Evolutionary conservation across 2,113 vertebrate species (phyloP).

Genomic region (Atherinomorus stipes): DNA sequence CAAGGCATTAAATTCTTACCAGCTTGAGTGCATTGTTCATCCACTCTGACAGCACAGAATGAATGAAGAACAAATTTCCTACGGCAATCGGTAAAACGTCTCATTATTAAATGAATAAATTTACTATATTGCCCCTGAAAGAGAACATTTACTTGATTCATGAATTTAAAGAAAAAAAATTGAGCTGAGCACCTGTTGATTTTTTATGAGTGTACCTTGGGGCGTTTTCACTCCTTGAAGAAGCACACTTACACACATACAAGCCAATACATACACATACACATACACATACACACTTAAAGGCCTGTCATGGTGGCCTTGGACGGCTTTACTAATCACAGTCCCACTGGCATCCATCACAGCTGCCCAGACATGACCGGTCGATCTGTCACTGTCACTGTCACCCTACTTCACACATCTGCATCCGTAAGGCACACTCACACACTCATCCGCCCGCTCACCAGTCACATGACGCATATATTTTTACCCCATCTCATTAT

Average conservation of each 20-base stretch:
- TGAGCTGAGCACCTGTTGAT: conserved; percentile 49
- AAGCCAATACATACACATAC: conserved; percentile 7
- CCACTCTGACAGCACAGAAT: conserved; percentile 1
- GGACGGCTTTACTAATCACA: conserved; percentile 79
- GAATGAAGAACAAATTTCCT: conserved; percentile 15
- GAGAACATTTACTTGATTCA: conserved; percentile 26
- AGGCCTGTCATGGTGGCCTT: conserved; percentile 66
- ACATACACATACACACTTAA: conserved; percentile 14
- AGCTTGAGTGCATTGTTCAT: conserved; percentile 19
- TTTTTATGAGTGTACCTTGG: conserved; percentile 27
- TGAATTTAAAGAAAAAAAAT: conserved; percentile 35
- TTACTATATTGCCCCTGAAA: conserved; percentile 34
- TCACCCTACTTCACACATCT: conserved; percentile 65
- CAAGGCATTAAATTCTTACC: conserved; percentile 33
- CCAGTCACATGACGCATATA: conserved; percentile 72
- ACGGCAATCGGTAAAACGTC: conserved; percentile 41
- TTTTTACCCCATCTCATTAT: conserved; percentile 80
- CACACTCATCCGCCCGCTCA: conserved; percentile 36
- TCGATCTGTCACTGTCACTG: conserved; percentile 77
- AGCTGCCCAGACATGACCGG: conserved; percentile 72
- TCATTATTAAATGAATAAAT: conserved; percentile 42
- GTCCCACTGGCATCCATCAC: conserved; percentile 77
- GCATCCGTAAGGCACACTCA: conserved; percentile 48
- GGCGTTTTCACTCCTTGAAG: conserved; percentile 33
- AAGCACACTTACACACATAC: conserved; percentile 23